Conservation (phyloP, 2,113 vertebrate genomes). For the Pangasianodon gigas region DNA sequence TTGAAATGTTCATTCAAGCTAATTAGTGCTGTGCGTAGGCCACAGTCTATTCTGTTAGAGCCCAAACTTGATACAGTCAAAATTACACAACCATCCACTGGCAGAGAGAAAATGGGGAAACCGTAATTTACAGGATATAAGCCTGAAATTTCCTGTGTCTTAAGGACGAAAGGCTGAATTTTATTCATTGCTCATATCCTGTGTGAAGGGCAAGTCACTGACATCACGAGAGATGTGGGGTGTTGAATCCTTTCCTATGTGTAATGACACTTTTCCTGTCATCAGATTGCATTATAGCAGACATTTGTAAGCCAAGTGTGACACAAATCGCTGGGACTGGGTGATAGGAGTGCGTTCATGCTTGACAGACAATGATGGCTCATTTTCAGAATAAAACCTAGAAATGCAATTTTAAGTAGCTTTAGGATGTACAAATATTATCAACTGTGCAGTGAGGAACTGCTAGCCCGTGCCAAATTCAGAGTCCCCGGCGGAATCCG, state of each 20-base stretch:
- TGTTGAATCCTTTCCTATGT: neutral
- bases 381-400: neutral
- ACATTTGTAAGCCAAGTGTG: neutral
- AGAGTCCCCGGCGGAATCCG: neutral
- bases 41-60: neutral
- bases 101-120: neutral
- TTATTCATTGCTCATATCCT: conserved; percentile 14
- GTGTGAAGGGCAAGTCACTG: neutral
- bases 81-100: neutral
- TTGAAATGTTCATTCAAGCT: neutral
- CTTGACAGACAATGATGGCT: neutral
- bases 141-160: neutral
- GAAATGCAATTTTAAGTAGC: neutral
- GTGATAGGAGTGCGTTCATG: neutral
- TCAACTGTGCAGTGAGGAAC: neutral
- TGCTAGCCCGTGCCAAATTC: too few relatives aligned
- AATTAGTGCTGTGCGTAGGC: neutral
- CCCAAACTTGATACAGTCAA: neutral
- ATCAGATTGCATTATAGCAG: neutral
- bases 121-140: neutral
- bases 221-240: neutral
- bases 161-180: neutral
- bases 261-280: neutral
- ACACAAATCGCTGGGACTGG: neutral
- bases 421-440: neutral